phyloP scores from a whole-genome alignment of 1,140 invertebrate genomes.

The Samia ricini region DNA sequence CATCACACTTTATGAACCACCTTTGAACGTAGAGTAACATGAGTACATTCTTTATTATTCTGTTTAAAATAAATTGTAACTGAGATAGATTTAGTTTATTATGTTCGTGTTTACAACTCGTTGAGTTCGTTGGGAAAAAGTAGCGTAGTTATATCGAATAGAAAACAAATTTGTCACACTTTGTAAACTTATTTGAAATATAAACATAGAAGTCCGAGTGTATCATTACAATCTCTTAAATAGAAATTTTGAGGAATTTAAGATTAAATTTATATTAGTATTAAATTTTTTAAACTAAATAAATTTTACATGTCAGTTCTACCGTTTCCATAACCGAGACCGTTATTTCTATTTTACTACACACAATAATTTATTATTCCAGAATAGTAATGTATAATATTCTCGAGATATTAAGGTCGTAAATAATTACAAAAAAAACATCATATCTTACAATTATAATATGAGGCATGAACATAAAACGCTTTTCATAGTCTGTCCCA shows the following conservation, averaged over 20 bases:
- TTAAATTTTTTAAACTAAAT: neutral
- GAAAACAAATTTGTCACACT: no score
- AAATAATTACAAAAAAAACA: conserved; percentile 56
- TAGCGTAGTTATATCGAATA: conserved; percentile 1
- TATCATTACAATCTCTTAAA: no score
- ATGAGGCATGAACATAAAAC: conserved; percentile 51
- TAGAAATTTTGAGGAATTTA: no score
- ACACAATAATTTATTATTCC: conserved; percentile 1
- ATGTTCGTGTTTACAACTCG: conserved; percentile 29
- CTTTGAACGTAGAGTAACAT: conserved; percentile 20
- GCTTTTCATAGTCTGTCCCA: conserved; percentile 38
- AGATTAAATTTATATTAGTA: no score
- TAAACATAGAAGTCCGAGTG: no score
- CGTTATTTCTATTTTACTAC: neutral
- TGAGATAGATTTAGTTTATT: conserved; percentile 20
- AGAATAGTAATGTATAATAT: conserved; percentile 1
- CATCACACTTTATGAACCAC: conserved; percentile 25
- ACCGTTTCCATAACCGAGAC: neutral
- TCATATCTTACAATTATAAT: conserved; percentile 59
- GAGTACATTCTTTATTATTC: conserved; percentile 20
- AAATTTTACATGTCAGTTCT: neutral
- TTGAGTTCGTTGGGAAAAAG: conserved; percentile 20
- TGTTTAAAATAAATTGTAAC: conserved; percentile 13
- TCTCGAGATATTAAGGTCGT: conserved; percentile 27
- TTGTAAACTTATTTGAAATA: no score